Conservation (phyloP, 2,888 invertebrate species). For the Crocallis elinguaria region DNA sequence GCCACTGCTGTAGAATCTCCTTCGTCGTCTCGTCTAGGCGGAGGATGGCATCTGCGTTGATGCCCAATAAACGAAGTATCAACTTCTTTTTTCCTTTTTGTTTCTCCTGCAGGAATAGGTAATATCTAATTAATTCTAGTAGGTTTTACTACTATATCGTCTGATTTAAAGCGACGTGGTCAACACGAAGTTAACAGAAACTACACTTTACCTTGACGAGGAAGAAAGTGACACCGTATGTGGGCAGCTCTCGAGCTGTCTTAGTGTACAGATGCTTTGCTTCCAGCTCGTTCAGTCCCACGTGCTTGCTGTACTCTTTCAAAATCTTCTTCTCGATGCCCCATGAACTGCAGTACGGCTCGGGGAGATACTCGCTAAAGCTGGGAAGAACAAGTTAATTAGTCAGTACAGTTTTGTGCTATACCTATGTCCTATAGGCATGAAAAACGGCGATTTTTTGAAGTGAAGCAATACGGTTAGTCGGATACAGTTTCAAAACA, state of each 20-base stretch:
- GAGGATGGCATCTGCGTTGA: slow-evolving; percentile 98
- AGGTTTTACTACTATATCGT: no score
- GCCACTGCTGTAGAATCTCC: slow-evolving; percentile 98
- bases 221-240: slow-evolving; percentile 99
- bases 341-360: slow-evolving; percentile 95
- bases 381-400: slow-evolving; percentile 75
- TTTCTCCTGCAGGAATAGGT: slow-evolving; percentile 38
- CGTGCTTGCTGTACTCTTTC: slow-evolving; percentile 92
- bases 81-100: slow-evolving; percentile 99
- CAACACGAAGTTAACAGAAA: no score
- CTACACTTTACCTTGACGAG: slow-evolving; percentile 91
- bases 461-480: no score
- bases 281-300: slow-evolving; percentile 92
- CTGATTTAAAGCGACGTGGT: no score
- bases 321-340: slow-evolving; percentile 97
- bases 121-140: no score
- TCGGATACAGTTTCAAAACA: no score
- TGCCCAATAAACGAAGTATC: slow-evolving; percentile 98
- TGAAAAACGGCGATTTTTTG: no score
- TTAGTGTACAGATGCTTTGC: slow-evolving; percentile 99
- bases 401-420: no score
- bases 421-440: no score
- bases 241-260: slow-evolving; percentile 96
- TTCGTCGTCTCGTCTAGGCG: slow-evolving; percentile 98
- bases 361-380: slow-evolving; percentile 97